These are phyloP conservation scores for Zingel zingel DNA, from an alignment of 2,113 vertebrate species.

Conservation along the genomic window DNA sequence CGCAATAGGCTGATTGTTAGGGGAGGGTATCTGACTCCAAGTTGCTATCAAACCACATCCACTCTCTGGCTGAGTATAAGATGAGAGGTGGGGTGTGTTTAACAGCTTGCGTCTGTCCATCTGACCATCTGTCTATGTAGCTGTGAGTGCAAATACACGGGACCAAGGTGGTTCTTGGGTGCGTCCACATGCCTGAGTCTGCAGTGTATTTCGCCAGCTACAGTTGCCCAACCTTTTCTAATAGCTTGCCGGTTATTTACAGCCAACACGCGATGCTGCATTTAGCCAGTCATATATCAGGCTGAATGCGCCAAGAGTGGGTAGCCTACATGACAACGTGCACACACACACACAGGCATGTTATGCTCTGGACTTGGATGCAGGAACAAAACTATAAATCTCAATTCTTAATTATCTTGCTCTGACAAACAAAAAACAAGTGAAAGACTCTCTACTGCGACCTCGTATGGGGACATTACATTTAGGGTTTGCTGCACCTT, in stretches of 20 bases:
- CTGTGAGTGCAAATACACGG: constrained; percentile 17
- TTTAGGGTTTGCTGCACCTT: too few species aligned
- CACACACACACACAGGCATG: constrained; percentile 12
- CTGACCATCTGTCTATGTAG: constrained; percentile 63
- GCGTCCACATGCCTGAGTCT: constrained; percentile 22
- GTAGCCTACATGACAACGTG: constrained; percentile 1
- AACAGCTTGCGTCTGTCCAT: constrained; percentile 57
- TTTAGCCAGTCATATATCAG: constrained; percentile 71
- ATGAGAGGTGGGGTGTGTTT: constrained; percentile 30
- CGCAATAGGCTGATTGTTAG: constrained; percentile 34
- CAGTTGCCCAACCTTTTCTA: constrained; percentile 59
- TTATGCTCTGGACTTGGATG: constrained; percentile 19
- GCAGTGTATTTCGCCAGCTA: constrained; percentile 37
- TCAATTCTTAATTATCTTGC: constrained; percentile 18
- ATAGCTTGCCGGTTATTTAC: constrained; percentile 76
- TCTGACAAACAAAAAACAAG: constrained; percentile 13
- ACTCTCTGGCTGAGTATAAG: constrained; percentile 33
- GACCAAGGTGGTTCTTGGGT: constrained; percentile 41
- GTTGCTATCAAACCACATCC: constrained; percentile 57
- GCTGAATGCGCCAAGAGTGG: constrained; percentile 13
- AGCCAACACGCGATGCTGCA: constrained; percentile 65
- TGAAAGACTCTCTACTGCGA: neutral
- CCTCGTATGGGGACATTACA: too few species aligned
- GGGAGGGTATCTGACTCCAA: constrained; percentile 36
- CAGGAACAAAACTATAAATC: constrained; percentile 21